These are phyloP conservation scores for Plestiodon gilberti DNA, from an alignment of 2,113 vertebrate genomes.

Conservation along the genomic window DNA sequence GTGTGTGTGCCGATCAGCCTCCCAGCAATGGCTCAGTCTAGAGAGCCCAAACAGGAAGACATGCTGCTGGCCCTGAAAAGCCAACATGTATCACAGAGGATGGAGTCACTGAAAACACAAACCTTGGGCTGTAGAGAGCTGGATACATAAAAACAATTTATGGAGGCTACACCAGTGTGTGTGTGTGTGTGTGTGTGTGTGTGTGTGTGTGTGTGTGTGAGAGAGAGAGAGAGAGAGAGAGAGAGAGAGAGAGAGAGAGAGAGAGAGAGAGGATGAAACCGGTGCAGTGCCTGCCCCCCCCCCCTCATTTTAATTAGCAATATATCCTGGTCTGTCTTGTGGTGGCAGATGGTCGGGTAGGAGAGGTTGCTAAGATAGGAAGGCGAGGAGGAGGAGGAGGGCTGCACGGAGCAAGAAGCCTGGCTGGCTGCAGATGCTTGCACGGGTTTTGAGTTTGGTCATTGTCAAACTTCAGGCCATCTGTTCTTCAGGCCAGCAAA, in stretches of 20 bases:
- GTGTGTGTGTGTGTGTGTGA: too few relatives aligned
- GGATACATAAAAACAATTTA: neutral
- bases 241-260: too few relatives aligned
- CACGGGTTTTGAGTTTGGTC: slow-evolving; percentile 18
- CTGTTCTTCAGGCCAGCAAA: slow-evolving; percentile 66
- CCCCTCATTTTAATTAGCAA: slow-evolving; percentile 69
- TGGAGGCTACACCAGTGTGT: too few relatives aligned
- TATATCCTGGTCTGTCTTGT: slow-evolving; percentile 56
- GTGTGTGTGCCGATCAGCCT: neutral
- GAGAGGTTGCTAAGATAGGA: slow-evolving; percentile 48
- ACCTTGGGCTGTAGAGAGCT: too few relatives aligned
- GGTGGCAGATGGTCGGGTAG: slow-evolving; percentile 76
- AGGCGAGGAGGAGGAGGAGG: slow-evolving; percentile 50
- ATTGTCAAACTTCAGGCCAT: slow-evolving; percentile 64
- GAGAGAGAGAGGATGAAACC: neutral
- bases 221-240: too few relatives aligned
- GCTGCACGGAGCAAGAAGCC: neutral
- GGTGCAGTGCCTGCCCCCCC: neutral
- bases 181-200: too few relatives aligned
- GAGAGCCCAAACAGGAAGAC: neutral
- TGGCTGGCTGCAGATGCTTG: slow-evolving; percentile 69
- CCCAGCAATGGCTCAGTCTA: neutral
- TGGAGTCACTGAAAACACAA: too few relatives aligned
- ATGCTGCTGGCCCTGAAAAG: neutral
- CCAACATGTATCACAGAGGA: neutral